Percentiles rank a stretch among this genome's conserved stretches.
Conservation (phyloP, 2,888 invertebrate species). For the Lysandra coridon region DNA sequence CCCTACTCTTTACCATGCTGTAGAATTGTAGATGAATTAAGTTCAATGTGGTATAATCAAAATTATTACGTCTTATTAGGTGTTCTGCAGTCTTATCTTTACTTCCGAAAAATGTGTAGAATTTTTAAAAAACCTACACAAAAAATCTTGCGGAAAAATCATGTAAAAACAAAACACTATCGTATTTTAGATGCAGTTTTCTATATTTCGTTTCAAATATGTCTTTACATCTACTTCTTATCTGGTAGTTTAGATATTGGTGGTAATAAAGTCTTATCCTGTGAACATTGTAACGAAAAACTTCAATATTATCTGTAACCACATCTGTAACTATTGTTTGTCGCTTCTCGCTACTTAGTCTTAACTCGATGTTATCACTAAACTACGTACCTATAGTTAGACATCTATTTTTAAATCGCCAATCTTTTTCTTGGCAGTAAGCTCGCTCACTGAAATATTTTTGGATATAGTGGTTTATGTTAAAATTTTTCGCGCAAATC, state of each 20-base stretch:
- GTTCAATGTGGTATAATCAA: neutral
- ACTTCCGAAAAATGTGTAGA: neutral
- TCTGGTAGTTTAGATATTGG: neutral
- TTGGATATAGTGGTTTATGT: neutral
- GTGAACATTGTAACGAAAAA: slow-evolving; percentile 14
- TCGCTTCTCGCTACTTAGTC: neutral
- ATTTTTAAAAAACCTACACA: neutral
- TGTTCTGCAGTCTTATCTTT: too few relatives aligned
- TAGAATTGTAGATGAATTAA: neutral
- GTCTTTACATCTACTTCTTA: neutral
- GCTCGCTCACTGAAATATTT: neutral
- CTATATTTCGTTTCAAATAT: too few relatives aligned
- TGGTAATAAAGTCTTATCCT: neutral
- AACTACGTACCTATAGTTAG: neutral
- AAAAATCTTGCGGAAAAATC: too few relatives aligned
- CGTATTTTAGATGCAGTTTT: neutral
- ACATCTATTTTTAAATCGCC: neutral
- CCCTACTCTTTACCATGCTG: neutral
- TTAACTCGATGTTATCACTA: neutral
- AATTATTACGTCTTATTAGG: too few relatives aligned
- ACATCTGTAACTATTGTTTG: neutral
- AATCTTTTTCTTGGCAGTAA: slow-evolving; percentile 11
- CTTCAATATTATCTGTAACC: neutral
- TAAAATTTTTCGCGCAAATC: neutral
- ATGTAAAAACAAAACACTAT: too few relatives aligned